These are phyloP conservation scores for Hydrozoanthus gracilis DNA, from an alignment of 92 coral and sea anemone species.

Conservation along the genomic window DNA sequence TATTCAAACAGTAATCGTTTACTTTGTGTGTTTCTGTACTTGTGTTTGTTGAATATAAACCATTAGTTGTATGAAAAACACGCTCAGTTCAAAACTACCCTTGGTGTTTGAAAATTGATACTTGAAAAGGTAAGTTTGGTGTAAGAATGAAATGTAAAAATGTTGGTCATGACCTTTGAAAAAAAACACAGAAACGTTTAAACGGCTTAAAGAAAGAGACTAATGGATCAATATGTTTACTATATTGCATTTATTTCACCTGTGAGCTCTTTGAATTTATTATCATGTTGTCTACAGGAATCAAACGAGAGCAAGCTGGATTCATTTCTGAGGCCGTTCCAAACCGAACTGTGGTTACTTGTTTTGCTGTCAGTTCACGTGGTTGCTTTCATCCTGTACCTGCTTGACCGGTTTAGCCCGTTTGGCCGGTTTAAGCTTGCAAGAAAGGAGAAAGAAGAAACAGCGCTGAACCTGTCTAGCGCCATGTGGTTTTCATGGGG, in stretches of 20 bases:
- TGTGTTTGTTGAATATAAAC: too few relatives aligned
- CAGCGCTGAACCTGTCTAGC: conserved; percentile 94
- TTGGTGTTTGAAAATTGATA: neutral
- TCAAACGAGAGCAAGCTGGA: conserved; percentile 84
- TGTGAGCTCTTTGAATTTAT: too few relatives aligned
- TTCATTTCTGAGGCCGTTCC: conserved; percentile 95
- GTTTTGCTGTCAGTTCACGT: conserved; percentile 94
- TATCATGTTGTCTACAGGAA: conserved; percentile 51
- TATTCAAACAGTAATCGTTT: too few relatives aligned
- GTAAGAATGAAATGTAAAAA: neutral
- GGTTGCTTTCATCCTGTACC: conserved; percentile 96
- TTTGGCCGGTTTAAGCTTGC: conserved; percentile 99
- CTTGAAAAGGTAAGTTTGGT: neutral
- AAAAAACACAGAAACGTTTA: too few relatives aligned
- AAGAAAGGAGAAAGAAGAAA: conserved; percentile 94
- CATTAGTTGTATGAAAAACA: too few relatives aligned
- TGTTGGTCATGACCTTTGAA: neutral
- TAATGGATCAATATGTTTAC: too few relatives aligned
- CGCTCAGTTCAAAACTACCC: neutral
- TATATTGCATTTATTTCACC: too few relatives aligned
- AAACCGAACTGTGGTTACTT: conserved; percentile 92
- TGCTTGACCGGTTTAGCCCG: conserved; percentile 99
- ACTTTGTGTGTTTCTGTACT: neutral
- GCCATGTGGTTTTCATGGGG: conserved; percentile 99
- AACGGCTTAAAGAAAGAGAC: too few relatives aligned